phyloP scores from a whole-genome alignment of 2,888 invertebrate species.

The Ochropleura leucogaster region DNA sequence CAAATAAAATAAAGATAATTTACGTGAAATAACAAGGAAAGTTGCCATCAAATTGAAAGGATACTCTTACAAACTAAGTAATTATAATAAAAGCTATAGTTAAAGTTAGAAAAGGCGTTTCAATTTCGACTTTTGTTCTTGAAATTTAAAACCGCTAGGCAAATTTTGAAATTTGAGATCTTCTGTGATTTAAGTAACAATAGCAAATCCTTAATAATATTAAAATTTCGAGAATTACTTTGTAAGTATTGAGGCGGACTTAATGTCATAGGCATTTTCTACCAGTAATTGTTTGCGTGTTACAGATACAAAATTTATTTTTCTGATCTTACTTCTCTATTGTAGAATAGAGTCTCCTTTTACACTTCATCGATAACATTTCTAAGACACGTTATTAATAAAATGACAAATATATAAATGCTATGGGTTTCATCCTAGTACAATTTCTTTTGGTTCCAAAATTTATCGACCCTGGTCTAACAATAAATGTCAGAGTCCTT shows the following conservation, averaged over 20 bases:
- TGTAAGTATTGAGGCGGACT: not conserved
- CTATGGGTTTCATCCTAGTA: no score
- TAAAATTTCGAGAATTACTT: not conserved
- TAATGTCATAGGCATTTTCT: no score
- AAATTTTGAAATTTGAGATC: conserved; percentile 19
- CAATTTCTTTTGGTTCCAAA: no score
- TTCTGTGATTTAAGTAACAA: not conserved
- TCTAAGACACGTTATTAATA: no score
- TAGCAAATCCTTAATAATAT: not conserved
- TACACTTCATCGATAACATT: no score
- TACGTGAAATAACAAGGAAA: conserved; percentile 7
- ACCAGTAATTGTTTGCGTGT: no score
- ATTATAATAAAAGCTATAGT: conserved; percentile 21
- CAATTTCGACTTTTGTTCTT: conserved; percentile 23
- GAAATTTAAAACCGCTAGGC: conserved; percentile 3
- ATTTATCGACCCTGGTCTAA: no score
- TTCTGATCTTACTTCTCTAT: no score
- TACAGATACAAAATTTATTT: no score
- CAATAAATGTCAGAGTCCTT: no score
- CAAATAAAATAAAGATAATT: not conserved
- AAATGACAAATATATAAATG: no score
- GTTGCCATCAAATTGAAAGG: conserved; percentile 14
- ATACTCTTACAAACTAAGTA: conserved; percentile 13
- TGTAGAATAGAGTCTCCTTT: no score
- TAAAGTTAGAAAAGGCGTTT: conserved; percentile 10